These are phyloP conservation scores for Macrophya alboannulata DNA, from an alignment of 2,888 invertebrate genomes.

Conservation along the genomic window DNA sequence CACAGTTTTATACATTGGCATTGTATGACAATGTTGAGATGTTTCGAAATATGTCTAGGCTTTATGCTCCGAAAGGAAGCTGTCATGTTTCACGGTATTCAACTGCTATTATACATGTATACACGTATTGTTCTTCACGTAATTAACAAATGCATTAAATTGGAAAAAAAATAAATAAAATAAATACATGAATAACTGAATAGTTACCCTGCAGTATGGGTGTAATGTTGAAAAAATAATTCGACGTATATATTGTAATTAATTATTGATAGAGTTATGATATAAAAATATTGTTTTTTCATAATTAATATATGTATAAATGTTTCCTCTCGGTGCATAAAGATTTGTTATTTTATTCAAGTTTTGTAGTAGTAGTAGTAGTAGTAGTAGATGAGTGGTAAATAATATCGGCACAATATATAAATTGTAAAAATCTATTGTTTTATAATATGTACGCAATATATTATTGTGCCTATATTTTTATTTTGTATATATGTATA, in stretches of 20 bases:
- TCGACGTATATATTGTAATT: conserved; percentile 59
- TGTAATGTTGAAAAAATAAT: conserved; percentile 3
- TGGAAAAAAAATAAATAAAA: not conserved
- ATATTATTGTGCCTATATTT: conserved; percentile 41
- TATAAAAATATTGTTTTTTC: conserved; percentile 65
- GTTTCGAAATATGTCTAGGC: conserved; percentile 48
- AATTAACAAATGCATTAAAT: not conserved
- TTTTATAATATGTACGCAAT: conserved; percentile 23
- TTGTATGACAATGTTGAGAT: conserved; percentile 61
- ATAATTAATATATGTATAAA: conserved; percentile 59
- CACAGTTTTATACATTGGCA: conserved; percentile 63
- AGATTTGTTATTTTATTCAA: conserved; percentile 60
- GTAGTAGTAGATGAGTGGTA: not conserved
- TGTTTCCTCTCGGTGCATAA: conserved; percentile 65
- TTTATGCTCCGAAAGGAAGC: conserved; percentile 53
- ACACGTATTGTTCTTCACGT: conserved; percentile 7
- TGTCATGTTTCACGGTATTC: not conserved
- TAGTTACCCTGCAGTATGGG: not conserved
- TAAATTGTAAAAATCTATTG: conserved; percentile 48
- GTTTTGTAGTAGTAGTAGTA: conserved; percentile 31
- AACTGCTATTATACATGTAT: not conserved
- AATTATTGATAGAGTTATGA: conserved; percentile 62
- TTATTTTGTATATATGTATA: not conserved
- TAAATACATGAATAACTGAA: too few relatives aligned
- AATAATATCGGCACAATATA: conserved; percentile 38